Base-by-base conservation (phyloP, 2,797 vertebrate species). In the Pogonophryne albipinna region DNA sequence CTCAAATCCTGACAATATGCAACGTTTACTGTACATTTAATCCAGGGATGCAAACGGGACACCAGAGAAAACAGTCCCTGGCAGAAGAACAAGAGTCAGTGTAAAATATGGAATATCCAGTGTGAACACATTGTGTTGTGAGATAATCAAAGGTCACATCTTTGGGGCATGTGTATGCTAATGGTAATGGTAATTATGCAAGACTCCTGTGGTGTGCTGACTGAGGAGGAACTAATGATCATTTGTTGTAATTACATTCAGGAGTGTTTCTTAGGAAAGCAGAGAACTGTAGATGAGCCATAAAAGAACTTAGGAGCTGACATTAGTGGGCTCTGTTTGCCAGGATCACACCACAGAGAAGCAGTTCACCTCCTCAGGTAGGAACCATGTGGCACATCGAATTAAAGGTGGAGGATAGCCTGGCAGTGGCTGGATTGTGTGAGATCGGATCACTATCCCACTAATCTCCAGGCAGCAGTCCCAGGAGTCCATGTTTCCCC, bases 361-460 rank as follows among this genome's bases (percentile, higher is more conserved):
- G 63, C 55, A 58, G 59, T 42, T 16, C 65, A 52, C 66, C 78
- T 87, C 72, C 76, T 82, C 63, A 27, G 46, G 68, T 72, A 61
- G 51, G 79, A 78, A 73, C 74, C 71, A 59, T 49, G 19, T 12
- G 16, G 64, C 65, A 46, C 34, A 61, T 63, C 55, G 19, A 38
- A 45, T 58, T 23, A 49, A 31, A 41, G 78, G 70, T 38, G 58
- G 76, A 56, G 73, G 60, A 64, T 50, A 62, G 65, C 57, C 23
- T 75, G 66, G 63, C 69, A 60, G 69, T 66, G 78, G 78, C 78
- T 64, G 78, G 82, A 82, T 65, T 83, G 83, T 74, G 79, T 79
- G 80, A 81, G 78, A 88, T 88, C 89, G 80, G 79, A 74, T 87
- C 86, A 83, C 76, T 69, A 87, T 86, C 80, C 82, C 73, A 71